A percentile compares a stretch with the other conserved stretches of the same genome.
Conservation (phyloP, 2,888 invertebrate genomes). For the Heteropelma amictum region DNA sequence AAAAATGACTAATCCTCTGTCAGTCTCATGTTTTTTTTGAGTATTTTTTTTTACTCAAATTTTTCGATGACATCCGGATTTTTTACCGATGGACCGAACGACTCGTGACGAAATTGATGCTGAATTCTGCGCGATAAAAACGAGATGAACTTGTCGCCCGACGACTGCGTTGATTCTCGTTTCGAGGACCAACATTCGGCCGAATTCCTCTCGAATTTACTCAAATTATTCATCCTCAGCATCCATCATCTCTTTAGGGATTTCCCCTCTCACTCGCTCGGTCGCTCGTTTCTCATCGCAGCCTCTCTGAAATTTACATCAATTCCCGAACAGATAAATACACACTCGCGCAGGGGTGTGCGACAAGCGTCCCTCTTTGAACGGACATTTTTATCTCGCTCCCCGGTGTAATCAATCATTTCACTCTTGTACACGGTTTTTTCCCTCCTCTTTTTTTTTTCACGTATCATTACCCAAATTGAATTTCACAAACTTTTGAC, state of each 20-base stretch:
- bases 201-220: conserved; percentile 40
- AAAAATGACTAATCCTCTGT: too few relatives aligned
- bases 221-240: conserved; percentile 41
- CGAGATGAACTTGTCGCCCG: too few relatives aligned
- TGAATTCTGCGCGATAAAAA: too few relatives aligned
- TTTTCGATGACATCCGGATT: too few relatives aligned
- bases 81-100: too few relatives aligned
- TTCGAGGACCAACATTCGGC: conserved; percentile 18
- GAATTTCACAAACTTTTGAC: conserved; percentile 24
- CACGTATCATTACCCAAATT: conserved; percentile 41
- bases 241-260: conserved; percentile 40
- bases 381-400: conserved; percentile 37
- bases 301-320: conserved; percentile 28
- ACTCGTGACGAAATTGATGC: too few relatives aligned
- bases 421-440: not conserved
- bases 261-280: not conserved
- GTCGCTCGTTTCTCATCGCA: not conserved
- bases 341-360: conserved; percentile 3
- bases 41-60: too few relatives aligned
- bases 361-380: conserved; percentile 23
- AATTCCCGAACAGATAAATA: conserved; percentile 1
- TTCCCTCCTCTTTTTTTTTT: too few relatives aligned
- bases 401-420: conserved; percentile 39
- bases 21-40: too few relatives aligned
- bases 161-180: too few relatives aligned